Evolutionary conservation across 1,140 invertebrate genomes (phyloP), one percentile per base, ranked within the genome.

Genomic region (Ceratitis capitata): DNA sequence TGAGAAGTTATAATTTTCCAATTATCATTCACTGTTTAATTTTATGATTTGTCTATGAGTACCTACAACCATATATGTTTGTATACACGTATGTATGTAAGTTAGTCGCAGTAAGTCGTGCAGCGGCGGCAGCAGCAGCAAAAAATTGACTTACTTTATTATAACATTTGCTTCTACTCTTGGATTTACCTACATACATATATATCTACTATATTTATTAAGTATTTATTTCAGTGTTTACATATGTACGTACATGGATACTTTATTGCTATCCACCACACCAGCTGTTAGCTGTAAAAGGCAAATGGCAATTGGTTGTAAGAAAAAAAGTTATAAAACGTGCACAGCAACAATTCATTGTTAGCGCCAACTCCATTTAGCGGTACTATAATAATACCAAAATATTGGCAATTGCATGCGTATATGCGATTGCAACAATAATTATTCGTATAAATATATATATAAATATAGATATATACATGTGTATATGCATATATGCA

Each of bases 1-100:
- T 51, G 49, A 83, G 82, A 83, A 83, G 82, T 83, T 83, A 83
- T 83, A 83, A 83, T 83, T 83, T 83, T 83, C 82, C 82, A 83
- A 83, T 83, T 83, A 83, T 83, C 26, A 83, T 83, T 83, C 53
- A 58, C 49, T 26, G 29, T 58, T 83, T 53, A 53, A 35, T 83
- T 83, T 83, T 83, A 83, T 83, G 49, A 83, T 83, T 83, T 83
- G 82, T 83, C 32, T 82, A 9, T n/a, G 74, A 0, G 9, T 12
- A 19, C n/a, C n/a, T n/a, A n/a, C n/a, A n/a, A n/a, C n/a, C n/a
- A n/a, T n/a, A n/a, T n/a, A n/a, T n/a, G n/a, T n/a, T n/a, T n/a
- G 51, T 23, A 5, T 4, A 53, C 4, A n/a, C 19, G 3, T 19
- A 16, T 53, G n/a, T 19, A 51, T 51, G 49, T 19, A 7, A 53